These are phyloP conservation scores for Microchrysa polita DNA, from an alignment of 2,888 invertebrate genomes.

Conservation along the genomic window DNA sequence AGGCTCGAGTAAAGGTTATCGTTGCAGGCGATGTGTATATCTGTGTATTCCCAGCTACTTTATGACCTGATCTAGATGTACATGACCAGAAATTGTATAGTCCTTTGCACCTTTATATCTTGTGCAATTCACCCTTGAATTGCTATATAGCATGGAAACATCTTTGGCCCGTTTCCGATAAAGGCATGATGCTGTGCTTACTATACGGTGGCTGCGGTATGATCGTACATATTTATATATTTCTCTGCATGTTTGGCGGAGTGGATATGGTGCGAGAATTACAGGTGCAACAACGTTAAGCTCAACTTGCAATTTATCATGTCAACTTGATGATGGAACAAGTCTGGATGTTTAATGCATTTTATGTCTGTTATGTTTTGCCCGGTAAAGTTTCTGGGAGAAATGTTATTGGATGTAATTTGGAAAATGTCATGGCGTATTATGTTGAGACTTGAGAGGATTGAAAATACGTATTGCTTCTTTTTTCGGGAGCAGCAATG, in stretches of 20 bases:
- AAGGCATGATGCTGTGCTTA: no score
- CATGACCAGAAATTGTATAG: neutral
- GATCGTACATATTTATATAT: neutral
- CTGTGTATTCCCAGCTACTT: neutral
- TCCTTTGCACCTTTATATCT: neutral
- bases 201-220: neutral
- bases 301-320: slow-evolving; percentile 39
- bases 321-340: slow-evolving; percentile 36
- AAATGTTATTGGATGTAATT: slow-evolving; percentile 32
- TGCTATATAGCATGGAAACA: neutral
- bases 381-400: neutral
- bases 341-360: slow-evolving; percentile 38
- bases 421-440: slow-evolving; percentile 31
- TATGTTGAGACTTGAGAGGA: no score
- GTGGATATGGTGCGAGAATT: slow-evolving; percentile 9
- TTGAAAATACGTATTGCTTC: no score
- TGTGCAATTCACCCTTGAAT: neutral
- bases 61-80: slow-evolving; percentile 10
- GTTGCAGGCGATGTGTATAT: neutral
- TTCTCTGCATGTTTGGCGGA: neutral
- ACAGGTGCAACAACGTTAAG: slow-evolving; percentile 31
- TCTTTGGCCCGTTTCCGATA: neutral
- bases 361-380: slow-evolving; percentile 40
- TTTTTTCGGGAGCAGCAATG: neutral
- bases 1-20: no score